Conservation (phyloP, 2,797 vertebrate species). For the Ispidina lecontei region DNA sequence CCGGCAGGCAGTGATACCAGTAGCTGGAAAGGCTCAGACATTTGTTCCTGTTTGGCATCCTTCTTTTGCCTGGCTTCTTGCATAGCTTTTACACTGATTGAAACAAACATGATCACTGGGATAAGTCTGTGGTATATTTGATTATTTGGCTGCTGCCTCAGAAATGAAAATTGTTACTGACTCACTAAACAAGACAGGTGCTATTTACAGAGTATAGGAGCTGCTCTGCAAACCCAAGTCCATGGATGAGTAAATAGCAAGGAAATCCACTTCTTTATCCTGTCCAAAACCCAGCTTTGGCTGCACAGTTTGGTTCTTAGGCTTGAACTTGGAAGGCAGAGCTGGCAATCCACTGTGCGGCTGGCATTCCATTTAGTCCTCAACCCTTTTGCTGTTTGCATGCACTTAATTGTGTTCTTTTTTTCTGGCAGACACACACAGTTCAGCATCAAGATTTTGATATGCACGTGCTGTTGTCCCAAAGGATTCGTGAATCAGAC, state of each 20-base stretch:
- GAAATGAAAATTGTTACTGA: background rate
- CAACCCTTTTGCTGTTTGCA: slow-evolving; percentile 38
- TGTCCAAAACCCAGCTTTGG: background rate
- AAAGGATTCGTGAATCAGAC: slow-evolving; percentile 44
- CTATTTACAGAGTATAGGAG: background rate
- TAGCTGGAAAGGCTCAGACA: background rate
- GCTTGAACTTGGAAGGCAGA: slow-evolving; percentile 38
- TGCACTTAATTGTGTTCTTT: slow-evolving; percentile 24
- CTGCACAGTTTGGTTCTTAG: background rate
- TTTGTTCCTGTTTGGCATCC: background rate
- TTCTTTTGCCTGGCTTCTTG: slow-evolving; percentile 1
- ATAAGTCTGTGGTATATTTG: background rate
- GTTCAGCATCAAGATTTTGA: slow-evolving; percentile 44
- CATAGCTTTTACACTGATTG: background rate
- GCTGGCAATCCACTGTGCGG: slow-evolving; percentile 45
- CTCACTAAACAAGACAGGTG: background rate
- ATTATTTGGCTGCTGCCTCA: slow-evolving; percentile 24
- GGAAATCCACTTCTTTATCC: slow-evolving; percentile 25
- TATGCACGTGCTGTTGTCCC: slow-evolving; percentile 16
- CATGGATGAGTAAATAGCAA: background rate
- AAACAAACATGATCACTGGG: background rate
- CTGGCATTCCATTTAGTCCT: slow-evolving; percentile 34
- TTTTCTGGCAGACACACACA: slow-evolving; percentile 23
- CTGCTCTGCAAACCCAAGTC: background rate
- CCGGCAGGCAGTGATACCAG: background rate